phyloP scores from a whole-genome alignment of 30 jellyfish, hydroid and myxozoan species.

The Nemopilema nomurai region DNA sequence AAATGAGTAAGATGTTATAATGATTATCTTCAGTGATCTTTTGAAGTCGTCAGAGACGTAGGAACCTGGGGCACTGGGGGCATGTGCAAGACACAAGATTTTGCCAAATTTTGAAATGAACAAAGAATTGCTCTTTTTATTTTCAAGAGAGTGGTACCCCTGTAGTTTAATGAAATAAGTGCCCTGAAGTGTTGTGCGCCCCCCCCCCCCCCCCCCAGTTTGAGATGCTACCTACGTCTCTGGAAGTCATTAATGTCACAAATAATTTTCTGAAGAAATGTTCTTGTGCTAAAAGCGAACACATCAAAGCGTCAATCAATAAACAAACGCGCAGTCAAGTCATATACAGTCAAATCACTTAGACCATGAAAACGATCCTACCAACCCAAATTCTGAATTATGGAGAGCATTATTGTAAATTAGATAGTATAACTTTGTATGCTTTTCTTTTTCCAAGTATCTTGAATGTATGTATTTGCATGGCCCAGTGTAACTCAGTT shows the following conservation, averaged over 20 bases:
- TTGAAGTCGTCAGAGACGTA: not conserved
- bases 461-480: not conserved
- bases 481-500: not conserved
- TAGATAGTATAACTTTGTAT: not conserved
- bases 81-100: not conserved
- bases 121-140: not conserved
- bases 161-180: not conserved
- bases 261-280: not conserved
- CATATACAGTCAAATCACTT: not conserved
- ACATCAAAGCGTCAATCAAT: conserved; percentile 13
- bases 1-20: not conserved
- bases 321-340: conserved; percentile 9
- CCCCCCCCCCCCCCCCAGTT: not conserved
- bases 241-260: not conserved
- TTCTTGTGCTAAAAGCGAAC: not conserved
- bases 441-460: not conserved
- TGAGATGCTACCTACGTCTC: not conserved
- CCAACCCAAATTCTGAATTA: not conserved
- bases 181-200: not conserved
- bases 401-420: not conserved
- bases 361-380: not conserved
- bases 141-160: not conserved
- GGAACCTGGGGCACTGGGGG: not conserved
- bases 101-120: not conserved
- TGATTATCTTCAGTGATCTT: not conserved